Evolutionary conservation across 2,113 vertebrate species (phyloP).

Genomic region (Scortum barcoo): DNA sequence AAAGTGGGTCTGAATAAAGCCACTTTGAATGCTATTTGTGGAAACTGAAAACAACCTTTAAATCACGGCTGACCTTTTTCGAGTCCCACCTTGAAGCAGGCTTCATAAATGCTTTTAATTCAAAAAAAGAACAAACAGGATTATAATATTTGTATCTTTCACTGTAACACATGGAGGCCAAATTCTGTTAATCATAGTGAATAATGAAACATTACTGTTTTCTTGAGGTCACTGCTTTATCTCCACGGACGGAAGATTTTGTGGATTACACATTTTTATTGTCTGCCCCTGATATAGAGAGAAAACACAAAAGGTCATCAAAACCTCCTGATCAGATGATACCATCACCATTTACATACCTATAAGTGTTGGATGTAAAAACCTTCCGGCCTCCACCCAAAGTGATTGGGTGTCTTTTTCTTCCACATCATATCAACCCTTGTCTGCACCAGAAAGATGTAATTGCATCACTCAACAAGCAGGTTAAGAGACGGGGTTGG

Average conservation of each 20-base stretch:
- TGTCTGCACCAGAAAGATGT: slow-evolving; percentile 80
- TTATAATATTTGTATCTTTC: background rate
- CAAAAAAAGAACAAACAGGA: slow-evolving; percentile 1
- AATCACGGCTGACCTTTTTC: background rate
- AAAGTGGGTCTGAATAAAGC: background rate
- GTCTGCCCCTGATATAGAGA: slow-evolving; percentile 38
- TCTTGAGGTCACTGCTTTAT: slow-evolving; percentile 33
- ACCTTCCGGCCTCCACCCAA: slow-evolving; percentile 52
- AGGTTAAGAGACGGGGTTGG: slow-evolving; percentile 86
- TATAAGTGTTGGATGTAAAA: slow-evolving; percentile 43
- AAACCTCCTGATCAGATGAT: slow-evolving; percentile 45
- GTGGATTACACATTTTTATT: slow-evolving; percentile 26
- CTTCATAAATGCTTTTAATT: background rate
- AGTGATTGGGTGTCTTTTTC: slow-evolving; percentile 79
- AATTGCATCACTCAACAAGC: slow-evolving; percentile 88
- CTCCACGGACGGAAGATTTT: slow-evolving; percentile 24
- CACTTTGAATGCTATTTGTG: background rate
- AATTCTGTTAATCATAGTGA: background rate
- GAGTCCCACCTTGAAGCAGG: background rate
- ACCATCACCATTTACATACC: slow-evolving; percentile 44
- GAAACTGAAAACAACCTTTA: background rate
- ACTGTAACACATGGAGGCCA: background rate
- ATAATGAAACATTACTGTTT: slow-evolving; percentile 7
- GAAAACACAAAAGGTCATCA: slow-evolving; percentile 45
- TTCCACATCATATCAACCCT: slow-evolving; percentile 80